These are phyloP conservation scores for Alouatta caraya DNA, from an alignment of 2,797 vertebrate genomes.

Conservation along the genomic window DNA sequence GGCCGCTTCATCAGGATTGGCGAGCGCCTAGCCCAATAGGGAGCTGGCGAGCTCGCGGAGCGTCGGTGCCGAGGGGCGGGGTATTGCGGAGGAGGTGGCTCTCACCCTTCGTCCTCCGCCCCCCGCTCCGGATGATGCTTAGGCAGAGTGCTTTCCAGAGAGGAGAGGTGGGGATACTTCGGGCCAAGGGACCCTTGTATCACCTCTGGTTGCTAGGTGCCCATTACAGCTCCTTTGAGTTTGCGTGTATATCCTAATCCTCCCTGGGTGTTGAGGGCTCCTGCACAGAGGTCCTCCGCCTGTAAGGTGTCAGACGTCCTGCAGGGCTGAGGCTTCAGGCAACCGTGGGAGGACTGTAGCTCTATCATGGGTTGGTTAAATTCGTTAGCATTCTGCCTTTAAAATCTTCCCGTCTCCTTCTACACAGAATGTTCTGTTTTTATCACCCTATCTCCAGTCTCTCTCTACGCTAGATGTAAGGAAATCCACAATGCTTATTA, in stretches of 20 bases:
- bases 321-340: neutral
- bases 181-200: rapidly evolving
- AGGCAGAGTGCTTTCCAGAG: rapidly evolving
- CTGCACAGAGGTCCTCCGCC: neutral
- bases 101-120: constrained; percentile 10
- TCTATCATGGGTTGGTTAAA: neutral
- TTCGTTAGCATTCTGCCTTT: neutral
- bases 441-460: neutral
- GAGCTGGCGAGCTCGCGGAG: neutral
- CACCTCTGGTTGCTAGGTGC: neutral
- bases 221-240: neutral
- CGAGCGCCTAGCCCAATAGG: constrained; percentile 28
- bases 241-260: neutral
- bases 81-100: constrained; percentile 43
- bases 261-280: neutral
- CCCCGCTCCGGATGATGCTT: neutral
- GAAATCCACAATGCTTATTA: neutral
- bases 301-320: neutral
- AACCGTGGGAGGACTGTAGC: neutral
- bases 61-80: constrained; percentile 46
- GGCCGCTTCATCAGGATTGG: constrained; percentile 52
- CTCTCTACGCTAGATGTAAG: neutral
- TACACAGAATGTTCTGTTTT: neutral
- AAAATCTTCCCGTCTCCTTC: neutral
- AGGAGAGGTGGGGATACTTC: rapidly evolving